Percentiles rank a stretch among this genome's conserved stretches.
Conservation (phyloP, 2,113 vertebrate species). For the cattle (Bos taurus) region DNA sequence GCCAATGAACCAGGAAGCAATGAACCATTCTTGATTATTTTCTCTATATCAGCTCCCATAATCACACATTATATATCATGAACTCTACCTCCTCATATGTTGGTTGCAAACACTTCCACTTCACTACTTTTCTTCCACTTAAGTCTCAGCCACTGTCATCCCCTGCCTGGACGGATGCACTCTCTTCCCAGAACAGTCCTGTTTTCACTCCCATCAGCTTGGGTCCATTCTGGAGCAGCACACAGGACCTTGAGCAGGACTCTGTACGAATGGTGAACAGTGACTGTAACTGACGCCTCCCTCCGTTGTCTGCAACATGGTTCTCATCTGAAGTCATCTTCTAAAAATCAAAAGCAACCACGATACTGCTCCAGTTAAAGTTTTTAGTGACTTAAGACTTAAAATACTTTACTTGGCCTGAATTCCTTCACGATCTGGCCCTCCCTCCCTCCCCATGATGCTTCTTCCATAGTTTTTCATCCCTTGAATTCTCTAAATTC, state of each 20-base stretch:
- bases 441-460: not conserved
- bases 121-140: not conserved
- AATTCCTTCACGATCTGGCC: not conserved
- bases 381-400: not conserved
- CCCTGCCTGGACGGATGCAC: not conserved
- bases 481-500: not conserved
- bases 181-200: not conserved
- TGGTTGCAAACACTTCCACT: not conserved
- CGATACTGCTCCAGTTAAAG: not conserved
- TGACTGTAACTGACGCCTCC: not conserved
- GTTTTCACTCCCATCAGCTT: not conserved
- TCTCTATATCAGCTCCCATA: not conserved
- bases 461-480: not conserved
- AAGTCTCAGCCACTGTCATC: not conserved
- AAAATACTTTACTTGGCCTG: not conserved
- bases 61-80: not conserved
- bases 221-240: not conserved
- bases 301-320: no score
- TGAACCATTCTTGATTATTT: not conserved
- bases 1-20: not conserved
- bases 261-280: not conserved
- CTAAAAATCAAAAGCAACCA: not conserved
- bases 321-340: not conserved
- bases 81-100: not conserved
- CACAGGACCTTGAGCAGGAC: not conserved